Base-by-base conservation (phyloP, 1,140 invertebrate species). In the Acyrthosiphon pisum region DNA sequence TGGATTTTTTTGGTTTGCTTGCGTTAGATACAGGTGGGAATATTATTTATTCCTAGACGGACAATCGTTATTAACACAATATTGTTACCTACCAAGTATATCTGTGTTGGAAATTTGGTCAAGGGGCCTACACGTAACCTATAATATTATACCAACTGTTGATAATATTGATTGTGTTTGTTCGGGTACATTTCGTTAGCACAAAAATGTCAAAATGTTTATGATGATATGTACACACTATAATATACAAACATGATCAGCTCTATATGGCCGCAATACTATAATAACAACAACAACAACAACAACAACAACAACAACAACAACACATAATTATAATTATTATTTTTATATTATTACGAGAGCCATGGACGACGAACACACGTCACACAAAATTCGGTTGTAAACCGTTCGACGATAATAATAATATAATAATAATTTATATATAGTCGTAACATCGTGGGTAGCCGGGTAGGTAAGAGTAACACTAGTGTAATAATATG, bases 121-220 rank as follows among this genome's bases (percentile, higher is more conserved):
- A 53, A 89, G 48, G 48, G 14, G 4, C 30, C 1, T 22, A 30
- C 23, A 26, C 41, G 6, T 30, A 46, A 76, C 26, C 8, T 14
- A n/a, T 3, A 41, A 41, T 3, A 41, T 41, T 6, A 22, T 30
- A n/a, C 8, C 18, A n/a, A 50, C 8, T 88, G 44, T 37, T 53
- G 4, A 37, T 37, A 23, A 22, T 37, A 87, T 87, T 46, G 86
- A 88, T 88, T 50, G 88, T 90, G 88, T 90, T 90, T 60, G 50
- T 6, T 56, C 88, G 37, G 37, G 26, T 22, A 56, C 26, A 2
- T 11, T 90, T 90, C 23, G 88, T 60, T 30, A n/a, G 23, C 88
- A 22, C 44, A 90, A 90, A 53, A 56, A 90, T 22, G 11, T 60
- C 35, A 56, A 53, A 88, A 44, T 60, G 6, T 44, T 23, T 30